These are phyloP conservation scores for Pagetopsis macropterus DNA, from an alignment of 2,797 vertebrate genomes.

Conservation along the genomic window DNA sequence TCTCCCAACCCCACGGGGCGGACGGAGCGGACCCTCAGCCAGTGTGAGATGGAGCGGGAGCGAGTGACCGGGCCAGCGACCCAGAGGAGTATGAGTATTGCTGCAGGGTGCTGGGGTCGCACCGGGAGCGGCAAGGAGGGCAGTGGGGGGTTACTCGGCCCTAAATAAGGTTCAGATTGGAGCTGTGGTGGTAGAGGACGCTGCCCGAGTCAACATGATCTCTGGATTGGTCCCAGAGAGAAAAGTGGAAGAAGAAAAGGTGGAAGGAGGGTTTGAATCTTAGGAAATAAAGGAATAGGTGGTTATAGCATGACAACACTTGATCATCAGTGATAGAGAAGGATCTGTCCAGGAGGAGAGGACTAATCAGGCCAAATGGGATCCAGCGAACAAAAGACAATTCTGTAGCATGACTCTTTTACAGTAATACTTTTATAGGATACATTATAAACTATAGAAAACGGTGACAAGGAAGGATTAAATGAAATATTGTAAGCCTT, in stretches of 20 bases:
- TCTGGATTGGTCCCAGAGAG: conserved; percentile 43
- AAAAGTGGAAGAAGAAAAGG: conserved; percentile 6
- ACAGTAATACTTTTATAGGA: conserved; percentile 68
- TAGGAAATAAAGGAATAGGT: not conserved
- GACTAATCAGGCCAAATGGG: conserved; percentile 38
- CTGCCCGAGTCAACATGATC: conserved; percentile 54
- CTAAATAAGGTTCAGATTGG: conserved; percentile 81
- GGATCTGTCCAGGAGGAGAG: conserved; percentile 56
- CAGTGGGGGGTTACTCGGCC: conserved; percentile 85
- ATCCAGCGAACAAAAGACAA: conserved; percentile 46
- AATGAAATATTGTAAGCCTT: conserved; percentile 77
- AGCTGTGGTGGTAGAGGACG: conserved; percentile 19
- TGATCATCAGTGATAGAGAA: conserved; percentile 4
- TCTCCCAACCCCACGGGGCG: conserved; percentile 63
- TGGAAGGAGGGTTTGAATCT: conserved; percentile 9
- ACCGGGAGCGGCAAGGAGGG: conserved; percentile 85
- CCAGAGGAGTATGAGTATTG: conserved; percentile 93
- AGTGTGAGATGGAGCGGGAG: conserved; percentile 89
- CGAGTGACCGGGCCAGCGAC: conserved; percentile 71
- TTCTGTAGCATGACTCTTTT: conserved; percentile 76
- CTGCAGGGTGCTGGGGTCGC: conserved; percentile 94
- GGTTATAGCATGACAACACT: not conserved
- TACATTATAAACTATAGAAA: conserved; percentile 38
- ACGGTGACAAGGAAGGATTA: conserved; percentile 36
- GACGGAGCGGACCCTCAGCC: conserved; percentile 89